Evolutionary conservation across 2,113 vertebrate genomes (phyloP).

Genomic region (Phylloscopus trochilus): DNA sequence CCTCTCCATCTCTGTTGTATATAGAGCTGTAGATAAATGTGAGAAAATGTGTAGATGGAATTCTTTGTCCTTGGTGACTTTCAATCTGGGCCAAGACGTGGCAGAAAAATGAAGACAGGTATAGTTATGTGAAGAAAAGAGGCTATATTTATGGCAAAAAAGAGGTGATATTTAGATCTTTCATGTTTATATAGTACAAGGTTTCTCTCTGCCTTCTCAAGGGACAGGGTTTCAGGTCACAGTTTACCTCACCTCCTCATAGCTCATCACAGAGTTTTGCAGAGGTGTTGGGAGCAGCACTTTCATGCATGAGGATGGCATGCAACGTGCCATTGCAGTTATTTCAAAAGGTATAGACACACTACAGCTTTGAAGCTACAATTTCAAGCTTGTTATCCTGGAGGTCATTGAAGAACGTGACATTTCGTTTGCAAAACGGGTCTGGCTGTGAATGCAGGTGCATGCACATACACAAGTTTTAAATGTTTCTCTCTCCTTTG

Average conservation of each 20-base stretch:
- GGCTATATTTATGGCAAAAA: not conserved
- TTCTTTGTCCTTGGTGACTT: not conserved
- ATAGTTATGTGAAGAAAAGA: not conserved
- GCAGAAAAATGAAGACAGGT: not conserved
- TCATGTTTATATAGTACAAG: not conserved
- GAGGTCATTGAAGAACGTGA: not conserved
- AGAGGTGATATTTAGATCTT: not conserved
- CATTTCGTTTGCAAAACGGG: not conserved
- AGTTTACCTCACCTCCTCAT: not conserved
- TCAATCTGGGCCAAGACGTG: not conserved
- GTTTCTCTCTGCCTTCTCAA: not conserved
- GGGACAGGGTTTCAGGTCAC: not conserved
- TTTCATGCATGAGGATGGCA: not conserved
- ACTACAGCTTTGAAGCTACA: not conserved
- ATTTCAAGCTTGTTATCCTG: slow-evolving; percentile 10
- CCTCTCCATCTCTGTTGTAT: accelerated
- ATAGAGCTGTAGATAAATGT: not conserved
- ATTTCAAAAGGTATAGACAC: not conserved
- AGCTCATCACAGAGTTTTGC: not conserved
- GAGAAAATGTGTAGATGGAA: not conserved
- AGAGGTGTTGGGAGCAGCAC: not conserved
- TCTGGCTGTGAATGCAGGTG: not conserved
- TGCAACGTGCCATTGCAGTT: not conserved
- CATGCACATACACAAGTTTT: not conserved
- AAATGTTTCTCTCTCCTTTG: not conserved